These are phyloP conservation scores for Holcopasites calliopsidis DNA, from an alignment of 1,140 invertebrate species.

Conservation along the genomic window DNA sequence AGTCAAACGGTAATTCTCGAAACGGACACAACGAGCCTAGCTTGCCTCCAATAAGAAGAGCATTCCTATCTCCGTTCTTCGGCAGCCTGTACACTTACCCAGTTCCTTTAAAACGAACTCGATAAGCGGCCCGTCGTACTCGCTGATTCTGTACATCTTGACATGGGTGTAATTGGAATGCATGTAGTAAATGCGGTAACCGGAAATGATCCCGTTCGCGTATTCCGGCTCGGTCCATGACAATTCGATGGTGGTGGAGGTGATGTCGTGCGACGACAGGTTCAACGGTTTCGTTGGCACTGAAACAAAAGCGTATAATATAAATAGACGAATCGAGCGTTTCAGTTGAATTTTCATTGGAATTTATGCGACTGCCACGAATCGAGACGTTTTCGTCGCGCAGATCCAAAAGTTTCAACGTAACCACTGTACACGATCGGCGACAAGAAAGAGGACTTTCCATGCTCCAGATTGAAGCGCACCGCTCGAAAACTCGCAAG, in stretches of 20 bases:
- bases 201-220: slow-evolving; percentile 85
- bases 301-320: slow-evolving; percentile 70
- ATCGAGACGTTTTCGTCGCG: too few relatives aligned
- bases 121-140: slow-evolving; percentile 75
- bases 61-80: too few relatives aligned
- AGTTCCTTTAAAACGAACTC: slow-evolving; percentile 82
- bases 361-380: too few relatives aligned
- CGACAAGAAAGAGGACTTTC: neutral
- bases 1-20: slow-evolving; percentile 27
- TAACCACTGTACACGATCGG: too few relatives aligned
- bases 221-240: slow-evolving; percentile 88
- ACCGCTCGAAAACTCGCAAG: slow-evolving; percentile 7
- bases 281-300: slow-evolving; percentile 91
- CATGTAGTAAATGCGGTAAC: slow-evolving; percentile 87
- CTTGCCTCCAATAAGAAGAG: neutral
- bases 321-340: neutral
- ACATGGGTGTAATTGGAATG: slow-evolving; percentile 85
- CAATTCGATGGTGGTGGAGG: slow-evolving; percentile 87
- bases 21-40: slow-evolving; percentile 3
- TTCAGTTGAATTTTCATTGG: neutral
- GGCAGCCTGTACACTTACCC: slow-evolving; percentile 85
- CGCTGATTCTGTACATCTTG: slow-evolving; percentile 80
- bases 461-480: neutral
- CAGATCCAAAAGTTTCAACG: too few relatives aligned
- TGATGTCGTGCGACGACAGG: slow-evolving; percentile 87